A percentile compares a stretch with the other conserved stretches of the same genome.
These are phyloP conservation scores for Calosoma granatense DNA, from an alignment of 1,140 invertebrate species.

Conservation along the genomic window DNA sequence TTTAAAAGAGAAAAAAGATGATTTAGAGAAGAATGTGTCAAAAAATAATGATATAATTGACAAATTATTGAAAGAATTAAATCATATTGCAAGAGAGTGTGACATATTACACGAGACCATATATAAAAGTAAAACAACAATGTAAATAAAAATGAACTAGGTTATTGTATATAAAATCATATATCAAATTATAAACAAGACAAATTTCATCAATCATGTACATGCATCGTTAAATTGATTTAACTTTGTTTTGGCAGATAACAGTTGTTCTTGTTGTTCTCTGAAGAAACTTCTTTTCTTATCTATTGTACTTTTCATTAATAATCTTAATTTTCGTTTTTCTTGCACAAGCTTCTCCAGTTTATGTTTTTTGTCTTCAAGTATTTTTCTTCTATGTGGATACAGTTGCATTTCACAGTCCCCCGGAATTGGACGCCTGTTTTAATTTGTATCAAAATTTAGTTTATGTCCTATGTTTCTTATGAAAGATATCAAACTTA, in stretches of 20 bases:
- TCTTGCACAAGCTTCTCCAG: neutral
- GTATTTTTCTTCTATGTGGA: neutral
- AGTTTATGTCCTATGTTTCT: neutral
- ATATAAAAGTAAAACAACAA: neutral
- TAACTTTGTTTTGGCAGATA: neutral
- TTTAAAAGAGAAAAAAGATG: neutral
- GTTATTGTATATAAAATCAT: too few relatives aligned
- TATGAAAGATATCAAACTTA: neutral
- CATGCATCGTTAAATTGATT: too few relatives aligned
- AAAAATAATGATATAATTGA: neutral
- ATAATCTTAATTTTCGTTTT: neutral
- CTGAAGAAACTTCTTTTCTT: neutral
- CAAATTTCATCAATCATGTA: too few relatives aligned
- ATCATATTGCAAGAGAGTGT: neutral
- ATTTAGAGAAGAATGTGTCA: neutral
- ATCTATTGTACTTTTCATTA: neutral
- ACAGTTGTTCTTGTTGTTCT: neutral
- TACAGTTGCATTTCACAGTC: neutral
- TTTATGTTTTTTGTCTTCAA: neutral
- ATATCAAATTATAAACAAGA: too few relatives aligned
- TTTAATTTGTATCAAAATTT: too few relatives aligned
- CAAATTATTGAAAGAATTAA: neutral
- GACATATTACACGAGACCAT: too few relatives aligned
- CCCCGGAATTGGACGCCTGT: neutral
- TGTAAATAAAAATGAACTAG: neutral